Conservation (phyloP, 1,140 invertebrate species). For the Adoxophyes honmai region DNA sequence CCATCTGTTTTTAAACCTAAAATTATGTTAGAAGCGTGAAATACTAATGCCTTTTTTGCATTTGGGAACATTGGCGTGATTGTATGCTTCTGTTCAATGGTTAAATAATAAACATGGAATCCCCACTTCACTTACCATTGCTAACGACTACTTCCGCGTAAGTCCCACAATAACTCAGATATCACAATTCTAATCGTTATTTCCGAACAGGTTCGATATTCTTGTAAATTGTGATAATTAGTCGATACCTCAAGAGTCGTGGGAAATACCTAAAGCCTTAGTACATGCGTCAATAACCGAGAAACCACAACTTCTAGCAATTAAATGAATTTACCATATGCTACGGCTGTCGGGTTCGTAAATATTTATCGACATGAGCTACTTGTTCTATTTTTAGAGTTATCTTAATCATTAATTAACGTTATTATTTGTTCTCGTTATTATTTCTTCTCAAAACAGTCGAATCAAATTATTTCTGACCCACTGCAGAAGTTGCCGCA, state of each 20-base stretch:
- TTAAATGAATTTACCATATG: slow-evolving; percentile 8
- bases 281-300: neutral
- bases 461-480: too few relatives aligned
- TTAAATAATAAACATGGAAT: too few relatives aligned
- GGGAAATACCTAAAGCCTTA: slow-evolving; percentile 1
- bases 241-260: neutral
- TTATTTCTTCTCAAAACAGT: too few relatives aligned
- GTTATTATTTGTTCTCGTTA: too few relatives aligned
- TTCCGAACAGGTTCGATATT: slow-evolving; percentile 7
- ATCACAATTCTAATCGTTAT: neutral
- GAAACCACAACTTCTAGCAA: neutral
- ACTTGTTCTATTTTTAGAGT: neutral
- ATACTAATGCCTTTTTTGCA: too few relatives aligned
- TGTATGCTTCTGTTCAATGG: too few relatives aligned
- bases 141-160: neutral
- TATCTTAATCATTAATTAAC: neutral
- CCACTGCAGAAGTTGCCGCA: too few relatives aligned
- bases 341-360: neutral
- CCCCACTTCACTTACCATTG: neutral
- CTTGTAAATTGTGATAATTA: neutral
- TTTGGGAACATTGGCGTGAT: too few relatives aligned
- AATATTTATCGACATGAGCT: neutral
- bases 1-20: too few relatives aligned
- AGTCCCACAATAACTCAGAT: neutral
- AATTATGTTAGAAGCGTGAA: too few relatives aligned